phyloP scores from a whole-genome alignment of 2,888 invertebrate genomes.

The Meiosimyza decipiens region DNA sequence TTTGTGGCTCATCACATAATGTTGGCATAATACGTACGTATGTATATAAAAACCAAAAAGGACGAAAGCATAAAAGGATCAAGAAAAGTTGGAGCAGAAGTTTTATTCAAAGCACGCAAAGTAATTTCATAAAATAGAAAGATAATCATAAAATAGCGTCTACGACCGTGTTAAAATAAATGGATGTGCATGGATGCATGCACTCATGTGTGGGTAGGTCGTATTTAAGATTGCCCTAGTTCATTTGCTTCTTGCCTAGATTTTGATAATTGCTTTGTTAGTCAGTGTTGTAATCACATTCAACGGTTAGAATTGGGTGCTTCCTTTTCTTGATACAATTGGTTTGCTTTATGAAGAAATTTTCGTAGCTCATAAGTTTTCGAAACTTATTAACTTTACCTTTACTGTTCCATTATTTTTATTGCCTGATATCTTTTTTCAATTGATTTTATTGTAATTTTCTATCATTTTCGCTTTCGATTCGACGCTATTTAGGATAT shows the following conservation, averaged over 20 bases:
- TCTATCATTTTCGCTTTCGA: no score
- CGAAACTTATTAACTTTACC: no score
- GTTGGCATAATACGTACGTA: neutral
- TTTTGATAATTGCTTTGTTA: no score
- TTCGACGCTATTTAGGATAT: no score
- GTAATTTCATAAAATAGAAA: constrained; percentile 39
- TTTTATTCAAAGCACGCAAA: constrained; percentile 45
- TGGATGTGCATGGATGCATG: neutral
- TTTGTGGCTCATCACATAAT: neutral
- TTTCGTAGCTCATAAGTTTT: no score
- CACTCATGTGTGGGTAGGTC: neutral
- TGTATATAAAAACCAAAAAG: neutral
- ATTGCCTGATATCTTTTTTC: no score
- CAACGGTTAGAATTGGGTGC: no score
- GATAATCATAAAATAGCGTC: constrained; percentile 31
- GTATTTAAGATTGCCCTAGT: neutral
- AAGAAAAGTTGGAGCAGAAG: neutral
- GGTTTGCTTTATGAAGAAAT: no score
- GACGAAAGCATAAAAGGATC: neutral
- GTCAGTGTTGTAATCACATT: no score
- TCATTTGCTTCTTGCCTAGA: neutral
- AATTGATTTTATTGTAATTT: no score
- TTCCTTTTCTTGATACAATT: no score
- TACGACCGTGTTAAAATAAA: constrained; percentile 11
- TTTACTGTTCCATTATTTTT: no score